Evolutionary conservation across 2,113 vertebrate species (phyloP).

Genomic region (Leucosticte australis): DNA sequence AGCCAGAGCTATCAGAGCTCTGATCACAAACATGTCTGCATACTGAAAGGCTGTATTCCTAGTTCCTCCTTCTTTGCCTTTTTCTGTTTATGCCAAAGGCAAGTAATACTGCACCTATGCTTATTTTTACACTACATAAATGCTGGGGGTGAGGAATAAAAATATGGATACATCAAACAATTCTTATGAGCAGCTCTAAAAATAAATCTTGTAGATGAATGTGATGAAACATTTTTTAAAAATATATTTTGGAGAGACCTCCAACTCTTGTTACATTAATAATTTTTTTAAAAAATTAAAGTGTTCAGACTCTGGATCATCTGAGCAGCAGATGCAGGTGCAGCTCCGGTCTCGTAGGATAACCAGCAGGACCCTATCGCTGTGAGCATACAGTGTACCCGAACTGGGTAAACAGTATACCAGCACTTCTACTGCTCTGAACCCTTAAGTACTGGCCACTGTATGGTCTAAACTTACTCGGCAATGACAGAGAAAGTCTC

Average conservation of each 20-base stretch:
- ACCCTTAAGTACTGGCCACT: neutral
- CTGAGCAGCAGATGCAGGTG: neutral
- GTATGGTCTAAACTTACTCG: neutral
- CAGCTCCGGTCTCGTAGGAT: neutral
- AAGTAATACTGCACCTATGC: neutral
- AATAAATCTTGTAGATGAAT: neutral
- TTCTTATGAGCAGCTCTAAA: neutral
- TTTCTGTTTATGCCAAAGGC: neutral
- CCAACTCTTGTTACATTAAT: neutral
- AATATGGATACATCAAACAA: neutral
- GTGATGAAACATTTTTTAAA: neutral
- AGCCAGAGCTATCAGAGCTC: neutral
- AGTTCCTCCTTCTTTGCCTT: neutral
- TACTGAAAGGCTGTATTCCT: neutral
- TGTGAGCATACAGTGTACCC: accelerated
- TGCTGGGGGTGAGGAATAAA: neutral
- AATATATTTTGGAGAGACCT: neutral
- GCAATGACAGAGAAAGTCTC: neutral
- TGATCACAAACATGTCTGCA: neutral
- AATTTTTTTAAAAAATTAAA: neutral
- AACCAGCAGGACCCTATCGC: neutral
- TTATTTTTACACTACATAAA: neutral
- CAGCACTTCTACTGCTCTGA: neutral
- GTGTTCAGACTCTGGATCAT: neutral
- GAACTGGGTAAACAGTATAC: neutral